Evolutionary conservation across 1,140 invertebrate species (phyloP), one percentile per base, ranked within the genome.

Genomic region (Pseudomyrmex sp.): DNA sequence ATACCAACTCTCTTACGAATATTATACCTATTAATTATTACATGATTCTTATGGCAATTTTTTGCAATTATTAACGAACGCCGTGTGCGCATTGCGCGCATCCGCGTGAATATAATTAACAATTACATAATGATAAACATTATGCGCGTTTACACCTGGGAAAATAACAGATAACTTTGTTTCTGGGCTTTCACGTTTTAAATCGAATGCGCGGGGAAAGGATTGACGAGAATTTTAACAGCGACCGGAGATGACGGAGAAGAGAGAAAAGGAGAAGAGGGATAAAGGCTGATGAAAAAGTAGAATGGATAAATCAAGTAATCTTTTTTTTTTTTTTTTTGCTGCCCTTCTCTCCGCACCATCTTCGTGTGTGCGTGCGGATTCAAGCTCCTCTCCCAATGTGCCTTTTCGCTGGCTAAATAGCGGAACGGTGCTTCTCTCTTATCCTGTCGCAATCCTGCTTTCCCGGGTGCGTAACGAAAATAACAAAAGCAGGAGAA

Each of bases 1-100:
- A 92, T 91, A 93, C 90, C 90, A 91, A 93, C 86, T 90, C 89
- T 92, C 84, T 35, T 35, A 92, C 89, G 88, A 92, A 90, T 89
- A 91, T 83, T 89, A 92, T 84, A 73, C 83, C 75, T 88, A 88
- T 61, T 76, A 79, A 89, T 87, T 90, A 92, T 72, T 87, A 86
- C 75, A 90, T 86, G 74, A 88, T 83, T 86, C 91, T 70, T 91
- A 86, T 89, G 86, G 86, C 89, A 85, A 91, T 92, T 35, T 35
- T 35, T 35, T 86, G 88, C 88, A 85, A 92, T 88, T 87, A 91
- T 91, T 91, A 88, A 88, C 80, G 86, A 88, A 48, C 74, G 74
- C 46, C 23, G 44, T 77, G 84, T 65, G 46, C 35, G 35, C 35
- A 35, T 18, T 59, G 54, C 73, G 85, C 58, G 48, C 58, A 65